These are phyloP conservation scores for Hermaeophaga mercurialis DNA, from an alignment of 2,888 invertebrate genomes.

Conservation along the genomic window DNA sequence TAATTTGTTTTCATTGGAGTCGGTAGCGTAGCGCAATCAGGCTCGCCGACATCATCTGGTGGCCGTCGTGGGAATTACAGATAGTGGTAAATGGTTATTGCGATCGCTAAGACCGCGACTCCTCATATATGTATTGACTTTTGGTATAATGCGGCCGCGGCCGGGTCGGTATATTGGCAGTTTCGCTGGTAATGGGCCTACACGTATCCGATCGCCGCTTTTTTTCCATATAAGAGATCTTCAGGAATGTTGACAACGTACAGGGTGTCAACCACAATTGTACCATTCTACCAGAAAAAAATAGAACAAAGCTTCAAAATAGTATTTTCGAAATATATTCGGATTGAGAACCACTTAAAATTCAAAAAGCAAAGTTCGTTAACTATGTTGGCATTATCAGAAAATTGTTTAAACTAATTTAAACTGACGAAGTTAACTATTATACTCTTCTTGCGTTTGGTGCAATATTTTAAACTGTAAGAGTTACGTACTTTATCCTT, in stretches of 20 bases:
- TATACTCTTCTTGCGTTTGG: too few species aligned
- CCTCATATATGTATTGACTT: constrained; percentile 54
- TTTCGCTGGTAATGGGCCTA: constrained; percentile 52
- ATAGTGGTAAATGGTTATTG: constrained; percentile 57
- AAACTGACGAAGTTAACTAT: too few species aligned
- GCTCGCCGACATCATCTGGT: constrained; percentile 53
- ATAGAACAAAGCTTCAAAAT: too few species aligned
- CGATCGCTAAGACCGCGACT: constrained; percentile 37
- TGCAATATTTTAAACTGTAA: too few species aligned
- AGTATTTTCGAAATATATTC: too few species aligned
- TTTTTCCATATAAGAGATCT: constrained; percentile 41
- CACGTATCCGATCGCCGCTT: constrained; percentile 36
- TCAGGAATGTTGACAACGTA: constrained; percentile 13
- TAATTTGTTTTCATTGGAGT: constrained; percentile 56
- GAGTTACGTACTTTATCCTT: too few species aligned
- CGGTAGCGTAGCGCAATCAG: constrained; percentile 46
- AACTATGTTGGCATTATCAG: too few species aligned
- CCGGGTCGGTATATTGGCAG: constrained; percentile 51
- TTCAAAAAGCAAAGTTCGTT: too few species aligned
- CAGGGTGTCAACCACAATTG: background rate
- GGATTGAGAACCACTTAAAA: too few species aligned
- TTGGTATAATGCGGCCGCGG: constrained; percentile 53
- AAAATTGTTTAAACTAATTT: too few species aligned
- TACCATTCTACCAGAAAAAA: background rate
- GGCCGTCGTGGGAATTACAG: constrained; percentile 54